phyloP scores from a whole-genome alignment of 1,140 invertebrate genomes.

The Manduca sexta region DNA sequence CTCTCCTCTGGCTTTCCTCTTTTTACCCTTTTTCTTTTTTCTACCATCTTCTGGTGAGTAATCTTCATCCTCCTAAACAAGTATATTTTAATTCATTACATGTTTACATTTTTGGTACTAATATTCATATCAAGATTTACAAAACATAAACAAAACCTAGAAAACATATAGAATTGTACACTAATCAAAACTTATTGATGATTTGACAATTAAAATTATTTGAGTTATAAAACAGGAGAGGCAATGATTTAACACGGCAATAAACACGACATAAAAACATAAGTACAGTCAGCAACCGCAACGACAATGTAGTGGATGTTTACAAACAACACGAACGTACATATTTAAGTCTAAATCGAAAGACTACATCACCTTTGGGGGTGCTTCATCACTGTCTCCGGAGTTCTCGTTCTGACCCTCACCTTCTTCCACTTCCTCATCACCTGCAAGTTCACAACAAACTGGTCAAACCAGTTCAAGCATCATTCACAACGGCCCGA shows the following conservation, averaged over 20 bases:
- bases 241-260: no score
- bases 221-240: no score
- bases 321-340: neutral
- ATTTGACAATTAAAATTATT: no score
- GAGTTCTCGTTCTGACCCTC: slow-evolving; percentile 79
- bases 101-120: no score
- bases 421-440: slow-evolving; percentile 79
- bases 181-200: no score
- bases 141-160: no score
- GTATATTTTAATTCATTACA: no score
- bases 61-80: slow-evolving; percentile 85
- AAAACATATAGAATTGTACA: no score
- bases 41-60: slow-evolving; percentile 87
- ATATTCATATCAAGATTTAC: no score
- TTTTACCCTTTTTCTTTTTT: slow-evolving; percentile 93
- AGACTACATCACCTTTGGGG: slow-evolving; percentile 63
- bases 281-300: no score
- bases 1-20: slow-evolving; percentile 89
- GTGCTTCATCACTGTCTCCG: slow-evolving; percentile 82
- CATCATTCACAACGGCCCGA: slow-evolving; percentile 31
- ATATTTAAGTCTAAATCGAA: neutral
- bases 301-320: neutral
- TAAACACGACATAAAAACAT: no score
- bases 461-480: slow-evolving; percentile 53
- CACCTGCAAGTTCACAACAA: slow-evolving; percentile 74